Conservation (phyloP, 1,140 invertebrate species). For the Drosophila lacteicornis region DNA sequence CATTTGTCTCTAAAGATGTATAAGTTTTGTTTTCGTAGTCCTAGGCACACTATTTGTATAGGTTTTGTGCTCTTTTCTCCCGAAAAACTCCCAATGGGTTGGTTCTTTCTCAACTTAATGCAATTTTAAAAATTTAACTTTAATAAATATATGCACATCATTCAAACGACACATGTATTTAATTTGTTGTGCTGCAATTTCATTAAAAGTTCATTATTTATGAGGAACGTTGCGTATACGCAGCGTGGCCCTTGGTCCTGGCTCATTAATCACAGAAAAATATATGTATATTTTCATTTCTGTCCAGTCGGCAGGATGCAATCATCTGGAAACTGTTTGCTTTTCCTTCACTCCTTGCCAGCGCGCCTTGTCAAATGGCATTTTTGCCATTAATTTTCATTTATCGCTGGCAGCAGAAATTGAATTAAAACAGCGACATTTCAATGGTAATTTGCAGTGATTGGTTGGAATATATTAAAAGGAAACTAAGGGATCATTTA, state of each 20-base stretch:
- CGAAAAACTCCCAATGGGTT: too few species aligned
- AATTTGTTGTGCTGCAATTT: conserved; percentile 17
- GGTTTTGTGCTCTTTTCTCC: too few species aligned
- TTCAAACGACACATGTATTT: conserved; percentile 37
- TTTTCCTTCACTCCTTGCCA: conserved; percentile 33
- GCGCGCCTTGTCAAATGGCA: conserved; percentile 37
- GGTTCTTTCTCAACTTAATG: neutral
- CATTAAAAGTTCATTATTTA: conserved; percentile 17
- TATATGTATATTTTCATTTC: conserved; percentile 52
- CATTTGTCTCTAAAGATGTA: too few species aligned
- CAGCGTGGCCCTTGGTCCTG: conserved; percentile 24
- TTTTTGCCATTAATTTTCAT: conserved; percentile 68
- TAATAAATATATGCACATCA: conserved; percentile 25
- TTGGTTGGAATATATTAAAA: neutral
- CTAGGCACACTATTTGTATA: neutral
- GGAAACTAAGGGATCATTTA: too few species aligned
- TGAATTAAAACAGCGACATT: conserved; percentile 39
- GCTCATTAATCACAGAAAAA: conserved; percentile 68
- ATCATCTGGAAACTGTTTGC: conserved; percentile 66
- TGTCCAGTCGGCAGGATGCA: conserved; percentile 36
- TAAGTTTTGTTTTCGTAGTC: too few species aligned
- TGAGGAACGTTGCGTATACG: conserved; percentile 30
- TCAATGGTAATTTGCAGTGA: conserved; percentile 13
- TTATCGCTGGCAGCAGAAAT: conserved; percentile 44
- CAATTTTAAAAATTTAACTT: neutral